Evolutionary conservation across 2,113 vertebrate species (phyloP).

Genomic region (Vicugna pacos): DNA sequence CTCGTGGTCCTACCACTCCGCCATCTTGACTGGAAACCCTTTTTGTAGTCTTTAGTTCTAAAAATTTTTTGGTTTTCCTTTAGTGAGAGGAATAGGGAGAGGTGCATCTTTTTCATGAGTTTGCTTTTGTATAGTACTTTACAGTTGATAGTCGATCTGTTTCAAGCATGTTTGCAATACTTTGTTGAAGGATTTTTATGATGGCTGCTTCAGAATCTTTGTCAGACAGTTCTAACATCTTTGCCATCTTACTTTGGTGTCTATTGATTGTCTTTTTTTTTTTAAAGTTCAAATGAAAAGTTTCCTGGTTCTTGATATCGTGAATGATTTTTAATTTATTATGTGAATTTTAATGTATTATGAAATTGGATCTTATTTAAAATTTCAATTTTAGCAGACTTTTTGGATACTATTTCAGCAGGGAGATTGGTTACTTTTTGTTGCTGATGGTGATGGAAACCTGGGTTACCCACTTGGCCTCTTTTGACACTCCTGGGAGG

Average conservation of each 20-base stretch:
- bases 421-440: background rate
- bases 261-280: background rate
- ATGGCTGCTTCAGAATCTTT: background rate
- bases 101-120: background rate
- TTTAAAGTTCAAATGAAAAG: background rate
- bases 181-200: background rate
- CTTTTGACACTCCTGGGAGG: background rate
- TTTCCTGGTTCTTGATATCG: background rate
- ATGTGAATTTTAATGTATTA: background rate
- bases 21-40: too few species aligned
- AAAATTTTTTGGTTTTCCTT: background rate
- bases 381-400: background rate
- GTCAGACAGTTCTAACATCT: background rate
- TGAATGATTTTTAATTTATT: background rate
- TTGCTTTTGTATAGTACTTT: background rate
- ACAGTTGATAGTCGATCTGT: background rate
- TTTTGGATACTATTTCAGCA: background rate
- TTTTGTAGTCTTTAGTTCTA: background rate
- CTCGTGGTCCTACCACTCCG: too few species aligned
- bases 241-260: background rate
- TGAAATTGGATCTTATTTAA: background rate
- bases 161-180: background rate
- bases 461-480: background rate
- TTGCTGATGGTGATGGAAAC: background rate
- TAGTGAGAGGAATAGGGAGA: background rate